These are phyloP conservation scores for Chorisops tibialis DNA, from an alignment of 2,888 invertebrate genomes.

Conservation along the genomic window DNA sequence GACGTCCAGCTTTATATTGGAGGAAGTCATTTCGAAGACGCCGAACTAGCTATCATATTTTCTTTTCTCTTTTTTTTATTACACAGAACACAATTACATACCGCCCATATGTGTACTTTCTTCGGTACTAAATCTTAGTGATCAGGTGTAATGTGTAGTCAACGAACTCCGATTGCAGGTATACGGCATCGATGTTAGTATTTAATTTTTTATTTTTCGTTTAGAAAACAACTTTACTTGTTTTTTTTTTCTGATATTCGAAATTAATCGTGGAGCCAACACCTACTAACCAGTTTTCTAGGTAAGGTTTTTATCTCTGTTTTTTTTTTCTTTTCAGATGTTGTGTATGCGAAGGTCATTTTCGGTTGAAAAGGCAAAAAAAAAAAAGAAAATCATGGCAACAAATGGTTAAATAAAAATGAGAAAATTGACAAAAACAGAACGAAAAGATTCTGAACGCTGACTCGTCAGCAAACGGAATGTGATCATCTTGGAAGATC, in stretches of 20 bases:
- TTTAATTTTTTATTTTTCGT: slow-evolving; percentile 2
- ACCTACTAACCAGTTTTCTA: slow-evolving; percentile 24
- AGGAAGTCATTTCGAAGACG: not conserved
- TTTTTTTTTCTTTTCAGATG: slow-evolving; percentile 21
- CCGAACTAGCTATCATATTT: not conserved
- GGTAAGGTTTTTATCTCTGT: slow-evolving; percentile 16
- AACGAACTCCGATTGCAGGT: slow-evolving; percentile 22
- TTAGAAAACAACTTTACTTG: not conserved
- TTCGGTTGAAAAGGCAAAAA: too few species aligned
- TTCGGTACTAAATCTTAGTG: not conserved
- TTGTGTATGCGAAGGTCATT: slow-evolving; percentile 23
- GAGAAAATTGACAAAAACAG: too few species aligned
- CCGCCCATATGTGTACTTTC: not conserved
- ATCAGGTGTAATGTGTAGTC: slow-evolving; percentile 21
- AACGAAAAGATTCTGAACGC: too few species aligned
- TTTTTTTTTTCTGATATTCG: not conserved
- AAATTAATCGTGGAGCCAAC: slow-evolving; percentile 15
- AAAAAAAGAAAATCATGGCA: too few species aligned
- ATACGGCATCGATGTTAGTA: slow-evolving; percentile 13
- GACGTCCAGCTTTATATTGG: not conserved
- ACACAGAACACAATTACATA: not conserved
- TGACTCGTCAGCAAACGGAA: too few species aligned
- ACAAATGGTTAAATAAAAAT: too few species aligned
- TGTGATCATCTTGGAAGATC: too few species aligned
- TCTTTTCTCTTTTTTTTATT: too few species aligned